A percentile compares a stretch with the other conserved stretches of the same genome.
Evolutionary conservation across 2,113 vertebrate species (phyloP).

Genomic region (Oncorhynchus tshawytscha): DNA sequence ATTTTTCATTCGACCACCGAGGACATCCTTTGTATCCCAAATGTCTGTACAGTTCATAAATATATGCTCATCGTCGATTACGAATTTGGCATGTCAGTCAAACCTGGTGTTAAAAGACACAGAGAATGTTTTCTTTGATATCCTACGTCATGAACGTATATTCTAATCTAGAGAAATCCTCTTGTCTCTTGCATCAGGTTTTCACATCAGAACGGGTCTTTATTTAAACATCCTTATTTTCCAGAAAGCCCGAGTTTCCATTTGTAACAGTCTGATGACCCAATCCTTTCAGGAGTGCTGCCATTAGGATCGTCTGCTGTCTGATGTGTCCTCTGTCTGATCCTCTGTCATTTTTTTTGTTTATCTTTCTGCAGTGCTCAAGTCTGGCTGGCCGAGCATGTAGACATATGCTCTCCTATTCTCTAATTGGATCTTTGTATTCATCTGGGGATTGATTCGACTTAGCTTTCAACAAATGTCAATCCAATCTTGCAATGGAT

Average conservation of each 20-base stretch:
- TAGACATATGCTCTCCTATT: constrained; percentile 54
- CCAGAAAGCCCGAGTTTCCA: too few species aligned
- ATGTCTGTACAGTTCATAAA: constrained; percentile 21
- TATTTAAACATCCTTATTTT: too few species aligned
- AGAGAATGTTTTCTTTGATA: too few species aligned
- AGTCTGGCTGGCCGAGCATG: constrained; percentile 36
- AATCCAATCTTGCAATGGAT: constrained; percentile 43
- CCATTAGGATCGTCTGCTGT: not conserved
- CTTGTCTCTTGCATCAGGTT: too few species aligned
- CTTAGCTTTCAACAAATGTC: constrained; percentile 63
- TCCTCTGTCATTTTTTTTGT: constrained; percentile 23
- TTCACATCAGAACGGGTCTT: too few species aligned
- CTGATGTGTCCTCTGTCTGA: constrained; percentile 15
- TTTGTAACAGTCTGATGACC: too few species aligned
- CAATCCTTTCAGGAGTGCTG: too few species aligned
- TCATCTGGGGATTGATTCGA: constrained; percentile 60
- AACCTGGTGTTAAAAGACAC: not conserved
- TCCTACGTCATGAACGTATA: too few species aligned
- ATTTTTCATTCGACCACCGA: constrained; percentile 38
- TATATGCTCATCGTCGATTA: not conserved
- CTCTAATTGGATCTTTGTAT: constrained; percentile 70
- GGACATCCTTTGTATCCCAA: constrained; percentile 62
- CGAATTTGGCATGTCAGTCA: constrained; percentile 28
- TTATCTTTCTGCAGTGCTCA: constrained; percentile 39
- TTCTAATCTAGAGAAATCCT: too few species aligned